Evolutionary conservation across 1,140 invertebrate genomes (phyloP).

Genomic region (Dreissena polymorpha): DNA sequence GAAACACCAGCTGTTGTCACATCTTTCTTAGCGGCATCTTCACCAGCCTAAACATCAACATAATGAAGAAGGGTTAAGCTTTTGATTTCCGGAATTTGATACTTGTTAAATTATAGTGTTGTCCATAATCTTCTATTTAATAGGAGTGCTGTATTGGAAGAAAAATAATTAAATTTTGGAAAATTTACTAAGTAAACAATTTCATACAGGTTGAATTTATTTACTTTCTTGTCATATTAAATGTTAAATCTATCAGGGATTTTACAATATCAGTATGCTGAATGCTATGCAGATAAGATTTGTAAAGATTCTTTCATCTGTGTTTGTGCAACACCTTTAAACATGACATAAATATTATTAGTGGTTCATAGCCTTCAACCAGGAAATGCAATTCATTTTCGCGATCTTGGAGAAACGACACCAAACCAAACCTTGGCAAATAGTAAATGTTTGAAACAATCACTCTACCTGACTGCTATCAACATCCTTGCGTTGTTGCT

Average conservation of each 20-base stretch:
- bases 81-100: neutral
- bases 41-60: neutral
- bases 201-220: neutral
- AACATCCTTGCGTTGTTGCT: slow-evolving; percentile 30
- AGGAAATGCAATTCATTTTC: neutral
- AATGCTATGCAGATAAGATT: too few species aligned
- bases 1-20: neutral
- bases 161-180: neutral
- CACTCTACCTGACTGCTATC: neutral
- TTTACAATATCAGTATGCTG: too few species aligned
- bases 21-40: neutral
- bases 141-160: too few species aligned
- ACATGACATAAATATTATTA: neutral
- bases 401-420: neutral
- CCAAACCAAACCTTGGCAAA: neutral
- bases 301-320: neutral
- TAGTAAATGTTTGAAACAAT: neutral
- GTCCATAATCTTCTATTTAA: too few species aligned
- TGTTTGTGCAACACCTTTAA: neutral
- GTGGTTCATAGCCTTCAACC: neutral
- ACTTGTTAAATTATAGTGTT: neutral
- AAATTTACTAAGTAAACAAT: neutral
- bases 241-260: neutral
- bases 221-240: neutral
- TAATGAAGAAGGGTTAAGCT: neutral